Evolutionary conservation across 2,113 vertebrate genomes (phyloP), one percentile per base, ranked within the genome.

Genomic region (Cynoglossus semilaevis): DNA sequence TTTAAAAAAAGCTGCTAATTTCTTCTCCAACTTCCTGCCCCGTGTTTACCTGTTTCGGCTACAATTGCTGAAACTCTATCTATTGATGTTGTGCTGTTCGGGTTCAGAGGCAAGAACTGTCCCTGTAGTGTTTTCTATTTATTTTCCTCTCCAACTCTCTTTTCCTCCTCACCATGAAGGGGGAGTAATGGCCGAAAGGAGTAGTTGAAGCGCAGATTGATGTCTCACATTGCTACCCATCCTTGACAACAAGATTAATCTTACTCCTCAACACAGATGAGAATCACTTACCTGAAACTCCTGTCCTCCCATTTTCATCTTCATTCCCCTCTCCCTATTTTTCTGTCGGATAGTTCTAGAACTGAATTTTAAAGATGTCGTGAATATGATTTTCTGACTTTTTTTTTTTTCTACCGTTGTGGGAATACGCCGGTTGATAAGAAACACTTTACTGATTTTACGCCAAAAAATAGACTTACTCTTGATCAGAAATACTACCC

Each of bases 211-310:
- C 48, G 46, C 47, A 71, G 76, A 80, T 77, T 37, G 77, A 87
- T 86, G 66, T 63, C 54, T 78, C 71, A 63, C 65, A 47, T 59
- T 66, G 74, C 74, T 60, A 64, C 64, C 65, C 61, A 54, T 62
- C 73, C 65, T 67, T 72, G 75, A 76, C 75, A 80, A 73, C 72
- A 66, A 76, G 78, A 89, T 87, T 78, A 82, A 85, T 86, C 83
- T 83, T 43, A 49, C 75, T 80, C 73, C 52, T 76, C 70, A 72
- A 40, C 57, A 44, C 67, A 72, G 82, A 83, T 80, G 65, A 79
- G 81, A 87, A 58, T 77, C 61, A 67, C 63, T 15, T 5, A 29
- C 22, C 22, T 29, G 22, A 29, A 29, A 29, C 22, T 29, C 22
- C 22, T 29, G 22, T 29, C 22, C 22, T 29, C 22, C 22, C 22